Conservation (phyloP, 2,888 invertebrate species). For the Cetonia aurata region DNA sequence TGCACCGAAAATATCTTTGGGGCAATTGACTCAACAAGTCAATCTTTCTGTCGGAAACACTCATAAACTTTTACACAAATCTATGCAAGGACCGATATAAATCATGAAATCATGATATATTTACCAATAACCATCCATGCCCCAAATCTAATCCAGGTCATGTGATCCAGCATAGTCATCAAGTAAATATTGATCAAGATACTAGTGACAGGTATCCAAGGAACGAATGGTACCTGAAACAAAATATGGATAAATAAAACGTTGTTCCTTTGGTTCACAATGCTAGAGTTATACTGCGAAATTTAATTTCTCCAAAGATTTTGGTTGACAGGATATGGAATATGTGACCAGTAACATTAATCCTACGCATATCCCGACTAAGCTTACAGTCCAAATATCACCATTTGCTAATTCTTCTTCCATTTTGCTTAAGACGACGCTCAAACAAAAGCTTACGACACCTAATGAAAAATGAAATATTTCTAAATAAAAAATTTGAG, state of each 20-base stretch:
- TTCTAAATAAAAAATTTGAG: slow-evolving; percentile 26
- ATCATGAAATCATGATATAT: too few species aligned
- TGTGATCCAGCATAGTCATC: slow-evolving; percentile 82
- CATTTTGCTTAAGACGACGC: slow-evolving; percentile 60
- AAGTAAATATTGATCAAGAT: slow-evolving; percentile 87
- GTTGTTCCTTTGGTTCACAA: too few species aligned
- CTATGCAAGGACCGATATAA: too few species aligned
- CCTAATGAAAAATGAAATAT: slow-evolving; percentile 53
- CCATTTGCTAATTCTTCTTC: slow-evolving; percentile 62
- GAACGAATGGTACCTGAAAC: slow-evolving; percentile 84
- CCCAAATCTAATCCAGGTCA: slow-evolving; percentile 86
- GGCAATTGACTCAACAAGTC: too few species aligned
- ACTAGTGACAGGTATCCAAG: slow-evolving; percentile 84
- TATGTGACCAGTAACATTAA: slow-evolving; percentile 66
- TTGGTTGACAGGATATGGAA: slow-evolving; percentile 74
- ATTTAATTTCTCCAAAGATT: slow-evolving; percentile 72
- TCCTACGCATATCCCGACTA: slow-evolving; percentile 59
- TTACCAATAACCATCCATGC: slow-evolving; percentile 84
- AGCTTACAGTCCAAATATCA: slow-evolving; percentile 59
- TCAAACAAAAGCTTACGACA: slow-evolving; percentile 59
- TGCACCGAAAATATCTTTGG: too few species aligned
- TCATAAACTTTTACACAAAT: too few species aligned
- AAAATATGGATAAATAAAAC: too few species aligned
- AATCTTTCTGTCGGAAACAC: too few species aligned
- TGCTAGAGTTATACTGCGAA: slow-evolving; percentile 69